Percentiles rank a stretch among this genome's conserved stretches.
phyloP scores from a whole-genome alignment of 2,888 invertebrate species.

The Tenodera sinensis region DNA sequence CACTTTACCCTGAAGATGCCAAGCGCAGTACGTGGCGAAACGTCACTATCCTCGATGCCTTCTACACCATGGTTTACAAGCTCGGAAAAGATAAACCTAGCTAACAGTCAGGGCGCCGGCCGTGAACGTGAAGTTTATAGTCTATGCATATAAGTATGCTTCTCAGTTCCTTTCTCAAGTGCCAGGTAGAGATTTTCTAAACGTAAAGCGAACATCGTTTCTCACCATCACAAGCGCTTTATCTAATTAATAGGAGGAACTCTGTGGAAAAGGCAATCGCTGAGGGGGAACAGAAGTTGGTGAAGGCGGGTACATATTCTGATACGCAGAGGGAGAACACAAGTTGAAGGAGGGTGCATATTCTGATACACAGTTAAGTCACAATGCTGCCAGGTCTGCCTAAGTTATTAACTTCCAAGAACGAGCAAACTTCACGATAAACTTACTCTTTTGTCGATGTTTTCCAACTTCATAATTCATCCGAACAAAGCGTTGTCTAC shows the following conservation, averaged over 20 bases:
- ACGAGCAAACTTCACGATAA: background rate
- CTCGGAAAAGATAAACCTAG: too few relatives aligned
- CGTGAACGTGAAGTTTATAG: too few relatives aligned
- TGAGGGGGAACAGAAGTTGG: background rate
- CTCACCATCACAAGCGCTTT: background rate
- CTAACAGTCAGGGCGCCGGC: too few relatives aligned
- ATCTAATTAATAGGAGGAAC: background rate
- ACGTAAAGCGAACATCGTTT: too few relatives aligned
- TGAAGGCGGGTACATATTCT: background rate
- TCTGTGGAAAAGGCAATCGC: background rate
- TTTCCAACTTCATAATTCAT: background rate
- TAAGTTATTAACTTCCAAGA: background rate
- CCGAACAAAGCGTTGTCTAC: background rate
- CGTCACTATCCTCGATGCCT: too few relatives aligned
- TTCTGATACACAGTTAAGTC: background rate
- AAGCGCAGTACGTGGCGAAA: too few relatives aligned
- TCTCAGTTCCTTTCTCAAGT: too few relatives aligned
- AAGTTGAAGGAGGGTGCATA: background rate
- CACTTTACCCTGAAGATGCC: too few relatives aligned
- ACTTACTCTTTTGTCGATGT: background rate
- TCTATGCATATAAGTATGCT: too few relatives aligned
- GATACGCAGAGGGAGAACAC: background rate
- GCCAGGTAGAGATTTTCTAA: too few relatives aligned
- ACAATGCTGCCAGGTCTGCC: background rate
- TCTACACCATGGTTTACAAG: too few relatives aligned